Evolutionary conservation across 2,113 vertebrate genomes (phyloP).

Genomic region (Limanda limanda): DNA sequence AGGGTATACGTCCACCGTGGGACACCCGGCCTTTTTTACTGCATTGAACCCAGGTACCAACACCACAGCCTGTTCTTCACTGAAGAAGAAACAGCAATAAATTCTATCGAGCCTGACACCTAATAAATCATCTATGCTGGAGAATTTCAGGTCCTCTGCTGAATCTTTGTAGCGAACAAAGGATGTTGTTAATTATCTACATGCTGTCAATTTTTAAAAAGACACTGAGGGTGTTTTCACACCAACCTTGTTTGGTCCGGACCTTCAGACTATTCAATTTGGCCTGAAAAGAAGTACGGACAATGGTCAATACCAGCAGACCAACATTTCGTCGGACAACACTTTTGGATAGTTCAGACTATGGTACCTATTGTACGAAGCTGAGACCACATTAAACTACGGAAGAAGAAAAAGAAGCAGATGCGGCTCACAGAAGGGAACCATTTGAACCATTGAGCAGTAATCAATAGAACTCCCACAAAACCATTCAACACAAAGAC

Average conservation of each 20-base stretch:
- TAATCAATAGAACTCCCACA: not conserved
- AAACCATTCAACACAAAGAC: not conserved
- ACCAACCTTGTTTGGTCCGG: no score
- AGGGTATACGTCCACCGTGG: not conserved
- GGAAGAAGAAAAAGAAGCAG: no score
- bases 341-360: no score
- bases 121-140: conserved; percentile 9
- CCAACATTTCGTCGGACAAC: no score
- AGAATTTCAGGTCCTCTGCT: not conserved
- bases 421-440: no score
- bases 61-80: not conserved
- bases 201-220: not conserved
- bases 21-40: not conserved
- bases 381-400: no score
- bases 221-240: no score
- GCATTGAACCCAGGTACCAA: conserved; percentile 10
- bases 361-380: no score
- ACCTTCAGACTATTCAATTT: no score
- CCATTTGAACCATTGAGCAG: no score
- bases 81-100: not conserved
- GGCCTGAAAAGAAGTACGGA: no score
- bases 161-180: not conserved
- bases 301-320: no score
- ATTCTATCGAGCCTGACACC: not conserved
- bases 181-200: not conserved